Evolutionary conservation across 2,888 invertebrate genomes (phyloP).

Genomic region (Limnephilus rhombicus): DNA sequence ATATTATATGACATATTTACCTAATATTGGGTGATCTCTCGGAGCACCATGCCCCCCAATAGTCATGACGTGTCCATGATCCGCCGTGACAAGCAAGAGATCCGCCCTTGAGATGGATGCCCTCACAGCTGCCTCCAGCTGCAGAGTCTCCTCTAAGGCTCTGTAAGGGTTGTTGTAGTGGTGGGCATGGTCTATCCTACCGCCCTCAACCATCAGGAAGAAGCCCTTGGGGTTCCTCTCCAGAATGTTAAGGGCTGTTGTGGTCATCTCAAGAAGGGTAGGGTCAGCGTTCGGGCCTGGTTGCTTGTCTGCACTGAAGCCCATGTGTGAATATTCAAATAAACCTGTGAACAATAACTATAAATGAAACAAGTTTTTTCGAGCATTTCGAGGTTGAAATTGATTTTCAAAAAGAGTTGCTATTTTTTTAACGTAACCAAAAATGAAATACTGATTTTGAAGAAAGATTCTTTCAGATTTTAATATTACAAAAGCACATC

Average conservation of each 20-base stretch:
- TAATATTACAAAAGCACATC: too few relatives aligned
- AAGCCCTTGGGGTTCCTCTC: constrained; percentile 86
- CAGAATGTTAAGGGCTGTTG: constrained; percentile 84
- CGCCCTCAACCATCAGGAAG: constrained; percentile 87
- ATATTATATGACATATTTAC: constrained; percentile 73
- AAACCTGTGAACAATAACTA: constrained; percentile 76
- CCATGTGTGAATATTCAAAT: constrained; percentile 88
- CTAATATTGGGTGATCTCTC: constrained; percentile 87
- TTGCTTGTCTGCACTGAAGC: constrained; percentile 86
- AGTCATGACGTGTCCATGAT: constrained; percentile 89
- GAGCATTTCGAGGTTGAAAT: too few relatives aligned
- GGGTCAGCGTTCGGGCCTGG: constrained; percentile 83
- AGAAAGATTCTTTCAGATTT: too few relatives aligned
- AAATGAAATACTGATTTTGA: too few relatives aligned
- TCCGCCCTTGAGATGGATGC: constrained; percentile 84
- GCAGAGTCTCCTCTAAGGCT: constrained; percentile 87
- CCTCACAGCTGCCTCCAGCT: constrained; percentile 85
- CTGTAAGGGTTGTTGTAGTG: constrained; percentile 89
- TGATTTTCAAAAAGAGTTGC: too few relatives aligned
- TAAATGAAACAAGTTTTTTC: too few relatives aligned
- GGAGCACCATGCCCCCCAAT: constrained; percentile 89
- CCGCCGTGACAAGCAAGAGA: constrained; percentile 86
- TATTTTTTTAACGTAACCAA: too few relatives aligned
- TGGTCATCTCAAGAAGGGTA: constrained; percentile 87
- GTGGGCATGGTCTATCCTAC: constrained; percentile 88